Evolutionary conservation across 2,888 invertebrate species (phyloP).

Genomic region (Meliscaeva auricollis): DNA sequence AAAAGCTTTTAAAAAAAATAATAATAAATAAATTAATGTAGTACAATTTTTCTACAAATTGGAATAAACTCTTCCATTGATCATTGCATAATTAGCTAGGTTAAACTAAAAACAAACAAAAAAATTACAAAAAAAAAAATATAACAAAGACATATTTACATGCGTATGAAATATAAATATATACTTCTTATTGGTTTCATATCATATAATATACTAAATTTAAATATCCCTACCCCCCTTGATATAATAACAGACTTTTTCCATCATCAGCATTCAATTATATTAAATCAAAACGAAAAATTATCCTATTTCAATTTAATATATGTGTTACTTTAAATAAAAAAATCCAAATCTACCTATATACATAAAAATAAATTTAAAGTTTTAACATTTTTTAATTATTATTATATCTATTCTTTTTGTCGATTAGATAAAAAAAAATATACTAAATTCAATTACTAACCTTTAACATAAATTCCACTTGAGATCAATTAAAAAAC

Average conservation of each 20-base stretch:
- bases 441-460: constrained; percentile 74
- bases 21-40: constrained; percentile 66
- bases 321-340: constrained; percentile 47
- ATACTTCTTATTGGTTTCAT: constrained; percentile 76
- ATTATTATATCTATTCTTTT: constrained; percentile 35
- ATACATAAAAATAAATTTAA: constrained; percentile 28
- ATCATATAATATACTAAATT: constrained; percentile 60
- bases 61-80: constrained; percentile 76
- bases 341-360: constrained; percentile 45
- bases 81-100: constrained; percentile 75
- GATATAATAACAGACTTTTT: too few relatives aligned
- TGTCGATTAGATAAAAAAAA: constrained; percentile 73
- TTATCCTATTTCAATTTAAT: constrained; percentile 59
- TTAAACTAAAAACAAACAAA: constrained; percentile 58
- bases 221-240: constrained; percentile 49
- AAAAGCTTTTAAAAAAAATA: constrained; percentile 68
- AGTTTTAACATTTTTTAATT: constrained; percentile 40
- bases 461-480: constrained; percentile 65
- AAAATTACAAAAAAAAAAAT: constrained; percentile 30
- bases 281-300: constrained; percentile 18
- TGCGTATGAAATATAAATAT: constrained; percentile 58
- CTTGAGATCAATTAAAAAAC: constrained; percentile 69
- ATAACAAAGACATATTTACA: constrained; percentile 61
- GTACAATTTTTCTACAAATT: constrained; percentile 76
- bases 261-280: constrained; percentile 63